These are phyloP conservation scores for Aspidiotus rigidus DNA, from an alignment of 2,888 invertebrate genomes.

Conservation along the genomic window DNA sequence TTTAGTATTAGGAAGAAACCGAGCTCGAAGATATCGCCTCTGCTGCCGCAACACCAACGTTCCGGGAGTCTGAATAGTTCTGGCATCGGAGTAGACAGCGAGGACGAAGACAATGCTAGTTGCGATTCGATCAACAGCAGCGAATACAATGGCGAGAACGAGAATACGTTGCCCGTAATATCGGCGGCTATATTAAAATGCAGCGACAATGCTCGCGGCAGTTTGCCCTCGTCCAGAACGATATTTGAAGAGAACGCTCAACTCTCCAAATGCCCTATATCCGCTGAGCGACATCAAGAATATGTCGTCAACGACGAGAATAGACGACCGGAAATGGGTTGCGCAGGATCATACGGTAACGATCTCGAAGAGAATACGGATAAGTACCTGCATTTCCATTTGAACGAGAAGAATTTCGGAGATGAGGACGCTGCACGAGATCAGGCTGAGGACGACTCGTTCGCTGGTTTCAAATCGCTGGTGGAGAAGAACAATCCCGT, in stretches of 20 bases:
- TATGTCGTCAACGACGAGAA: slow-evolving; percentile 8
- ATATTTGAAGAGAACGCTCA: background rate
- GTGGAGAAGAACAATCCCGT: slow-evolving; percentile 57
- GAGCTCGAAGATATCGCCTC: slow-evolving; percentile 1
- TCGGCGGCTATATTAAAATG: slow-evolving; percentile 33
- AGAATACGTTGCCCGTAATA: slow-evolving; percentile 28
- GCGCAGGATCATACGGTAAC: slow-evolving; percentile 45
- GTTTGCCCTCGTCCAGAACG: background rate
- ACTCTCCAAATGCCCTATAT: background rate
- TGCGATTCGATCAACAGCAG: slow-evolving; percentile 72
- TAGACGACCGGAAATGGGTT: slow-evolving; percentile 43
- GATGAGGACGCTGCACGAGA: slow-evolving; percentile 37
- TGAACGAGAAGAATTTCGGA: slow-evolving; percentile 60
- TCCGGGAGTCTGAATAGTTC: slow-evolving; percentile 38
- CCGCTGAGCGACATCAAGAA: background rate
- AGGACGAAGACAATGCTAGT: slow-evolving; percentile 64
- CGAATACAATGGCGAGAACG: slow-evolving; percentile 40
- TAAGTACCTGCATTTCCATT: slow-evolving; percentile 71
- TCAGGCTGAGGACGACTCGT: slow-evolving; percentile 48
- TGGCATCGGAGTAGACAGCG: slow-evolving; percentile 56
- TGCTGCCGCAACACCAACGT: slow-evolving; percentile 44
- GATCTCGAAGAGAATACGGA: slow-evolving; percentile 52
- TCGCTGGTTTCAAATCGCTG: slow-evolving; percentile 59
- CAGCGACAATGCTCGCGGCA: background rate
- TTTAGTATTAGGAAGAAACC: slow-evolving; percentile 43